A percentile compares a stretch with the other conserved stretches of the same genome.
Evolutionary conservation across 2,113 vertebrate genomes (phyloP).

Genomic region (Eudorcas thomsonii): DNA sequence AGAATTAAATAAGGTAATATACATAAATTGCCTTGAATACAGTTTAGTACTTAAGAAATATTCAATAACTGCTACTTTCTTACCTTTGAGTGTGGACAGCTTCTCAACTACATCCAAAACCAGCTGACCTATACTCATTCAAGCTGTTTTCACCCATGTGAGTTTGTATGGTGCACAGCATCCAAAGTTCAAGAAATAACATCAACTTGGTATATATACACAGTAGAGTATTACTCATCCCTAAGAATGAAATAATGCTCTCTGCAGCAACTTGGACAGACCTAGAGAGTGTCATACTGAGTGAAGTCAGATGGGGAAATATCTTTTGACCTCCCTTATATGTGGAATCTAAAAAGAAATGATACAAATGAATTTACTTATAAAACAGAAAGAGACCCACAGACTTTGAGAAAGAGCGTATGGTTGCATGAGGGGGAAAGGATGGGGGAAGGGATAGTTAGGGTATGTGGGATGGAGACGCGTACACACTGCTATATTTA

Average conservation of each 20-base stretch:
- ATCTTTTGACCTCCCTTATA: background rate
- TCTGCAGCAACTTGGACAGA: background rate
- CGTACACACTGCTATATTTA: background rate
- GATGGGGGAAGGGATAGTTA: background rate
- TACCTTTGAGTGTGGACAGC: background rate
- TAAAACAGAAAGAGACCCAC: background rate
- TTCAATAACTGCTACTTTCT: background rate
- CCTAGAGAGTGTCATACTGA: background rate
- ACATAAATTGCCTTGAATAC: background rate
- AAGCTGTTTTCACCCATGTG: background rate
- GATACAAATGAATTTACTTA: background rate
- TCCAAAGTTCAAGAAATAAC: background rate
- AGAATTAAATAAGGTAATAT: background rate
- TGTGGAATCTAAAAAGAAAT: background rate
- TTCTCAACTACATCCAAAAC: background rate
- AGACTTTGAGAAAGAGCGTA: fast-evolving
- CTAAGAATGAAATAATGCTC: background rate
- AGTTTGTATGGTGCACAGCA: background rate
- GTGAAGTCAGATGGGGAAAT: background rate
- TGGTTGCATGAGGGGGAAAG: background rate
- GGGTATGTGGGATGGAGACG: background rate
- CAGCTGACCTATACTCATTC: background rate
- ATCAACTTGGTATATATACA: background rate
- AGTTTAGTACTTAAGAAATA: conserved; percentile 7
- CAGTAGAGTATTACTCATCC: background rate